A percentile compares a stretch with the other conserved stretches of the same genome.
Evolutionary conservation across 2,113 vertebrate species (phyloP).

Genomic region (Osmerus mordax): DNA sequence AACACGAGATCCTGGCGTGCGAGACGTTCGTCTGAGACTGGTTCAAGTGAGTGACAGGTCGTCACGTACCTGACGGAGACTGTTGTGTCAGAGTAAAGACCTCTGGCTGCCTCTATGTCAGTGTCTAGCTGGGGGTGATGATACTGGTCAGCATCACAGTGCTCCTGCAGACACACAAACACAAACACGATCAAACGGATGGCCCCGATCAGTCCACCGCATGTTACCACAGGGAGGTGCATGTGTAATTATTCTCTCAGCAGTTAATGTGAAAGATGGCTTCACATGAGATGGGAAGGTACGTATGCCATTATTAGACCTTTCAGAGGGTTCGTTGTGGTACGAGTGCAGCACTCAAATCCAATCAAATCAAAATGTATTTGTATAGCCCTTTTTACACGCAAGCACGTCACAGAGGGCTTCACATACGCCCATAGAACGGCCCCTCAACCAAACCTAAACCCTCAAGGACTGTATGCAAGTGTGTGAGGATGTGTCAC

Average conservation of each 20-base stretch:
- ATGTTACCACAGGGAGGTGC: slow-evolving; percentile 1
- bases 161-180: slow-evolving; percentile 70
- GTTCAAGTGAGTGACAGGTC: neutral
- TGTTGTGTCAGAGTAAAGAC: slow-evolving; percentile 84
- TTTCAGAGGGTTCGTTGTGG: neutral
- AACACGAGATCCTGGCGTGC: neutral
- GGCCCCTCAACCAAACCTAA: too few relatives aligned
- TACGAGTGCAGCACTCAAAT: neutral
- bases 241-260: slow-evolving; percentile 23
- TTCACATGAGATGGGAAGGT: neutral
- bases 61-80: slow-evolving; percentile 78
- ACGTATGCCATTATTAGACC: neutral
- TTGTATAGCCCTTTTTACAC: too few relatives aligned
- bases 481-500: neutral
- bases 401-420: too few relatives aligned
- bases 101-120: slow-evolving; percentile 85
- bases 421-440: too few relatives aligned
- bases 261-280: neutral
- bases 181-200: slow-evolving; percentile 7
- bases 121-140: slow-evolving; percentile 85
- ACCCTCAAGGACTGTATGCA: neutral
- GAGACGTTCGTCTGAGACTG: neutral
- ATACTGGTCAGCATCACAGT: slow-evolving; percentile 78
- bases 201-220: slow-evolving; percentile 26
- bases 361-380: too few relatives aligned